Conservation (phyloP, 92 coral and sea anemone genomes). For the Muricea muricata region DNA sequence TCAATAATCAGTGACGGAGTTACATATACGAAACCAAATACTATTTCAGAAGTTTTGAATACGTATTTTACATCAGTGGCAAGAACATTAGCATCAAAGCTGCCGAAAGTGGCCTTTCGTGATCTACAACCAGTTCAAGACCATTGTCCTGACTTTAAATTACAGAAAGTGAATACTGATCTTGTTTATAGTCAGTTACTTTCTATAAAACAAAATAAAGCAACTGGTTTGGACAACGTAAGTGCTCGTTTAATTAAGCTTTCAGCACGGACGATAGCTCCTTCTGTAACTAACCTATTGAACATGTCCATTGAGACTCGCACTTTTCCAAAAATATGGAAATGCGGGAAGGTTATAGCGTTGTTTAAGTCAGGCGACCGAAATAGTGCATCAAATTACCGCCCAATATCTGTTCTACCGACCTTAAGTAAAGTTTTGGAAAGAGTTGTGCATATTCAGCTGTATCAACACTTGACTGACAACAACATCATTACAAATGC, state of each 20-base stretch:
- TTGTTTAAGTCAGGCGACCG: too few relatives aligned
- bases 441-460: too few relatives aligned
- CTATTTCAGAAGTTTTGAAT: slow-evolving; percentile 6
- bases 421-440: too few relatives aligned
- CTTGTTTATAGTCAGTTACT: neutral
- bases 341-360: too few relatives aligned
- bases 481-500: too few relatives aligned
- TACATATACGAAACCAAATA: neutral
- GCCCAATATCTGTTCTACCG: too few relatives aligned
- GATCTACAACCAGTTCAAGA: neutral
- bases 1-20: slow-evolving; percentile 10
- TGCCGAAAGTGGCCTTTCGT: slow-evolving; percentile 1
- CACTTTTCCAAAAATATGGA: too few relatives aligned
- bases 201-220: neutral
- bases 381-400: too few relatives aligned
- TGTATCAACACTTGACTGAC: too few relatives aligned
- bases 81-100: slow-evolving; percentile 2
- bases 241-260: neutral
- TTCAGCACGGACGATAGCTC: neutral
- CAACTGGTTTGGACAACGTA: neutral
- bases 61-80: slow-evolving; percentile 7
- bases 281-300: neutral
- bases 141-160: neutral
- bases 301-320: too few relatives aligned
- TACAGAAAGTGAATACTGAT: neutral